Conservation (phyloP, 1,140 invertebrate genomes). For the Macrotrachela quadricornifera region DNA sequence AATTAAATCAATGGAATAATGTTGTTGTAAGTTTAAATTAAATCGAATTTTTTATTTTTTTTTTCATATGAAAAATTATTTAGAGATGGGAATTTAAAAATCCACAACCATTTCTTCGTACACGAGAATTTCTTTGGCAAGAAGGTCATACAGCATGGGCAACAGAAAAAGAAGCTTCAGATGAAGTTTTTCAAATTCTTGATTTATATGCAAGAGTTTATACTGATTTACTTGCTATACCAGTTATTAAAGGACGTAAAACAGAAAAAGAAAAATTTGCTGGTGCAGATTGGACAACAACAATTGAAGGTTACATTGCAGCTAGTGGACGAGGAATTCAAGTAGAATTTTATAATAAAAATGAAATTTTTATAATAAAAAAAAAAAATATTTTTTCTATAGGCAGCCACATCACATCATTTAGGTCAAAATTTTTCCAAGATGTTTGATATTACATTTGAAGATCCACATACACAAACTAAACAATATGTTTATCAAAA, state of each 20-base stretch:
- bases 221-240: slow-evolving; percentile 73
- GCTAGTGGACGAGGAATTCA: slow-evolving; percentile 84
- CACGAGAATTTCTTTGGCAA: slow-evolving; percentile 96
- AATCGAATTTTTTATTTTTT: no score
- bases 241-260: slow-evolving; percentile 79
- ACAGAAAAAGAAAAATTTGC: slow-evolving; percentile 99
- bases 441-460: slow-evolving; percentile 92
- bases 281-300: slow-evolving; percentile 87
- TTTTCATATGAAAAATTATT: no score
- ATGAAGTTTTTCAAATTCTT: slow-evolving; percentile 43
- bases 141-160: slow-evolving; percentile 93
- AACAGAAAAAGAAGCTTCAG: slow-evolving; percentile 52
- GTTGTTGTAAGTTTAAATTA: no score
- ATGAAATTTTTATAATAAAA: no score
- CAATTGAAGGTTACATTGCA: slow-evolving; percentile 79
- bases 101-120: slow-evolving; percentile 88
- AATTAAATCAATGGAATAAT: slow-evolving; percentile 97
- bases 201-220: slow-evolving; percentile 72
- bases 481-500: slow-evolving; percentile 72
- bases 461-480: slow-evolving; percentile 75
- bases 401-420: slow-evolving; percentile 77
- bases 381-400: no score
- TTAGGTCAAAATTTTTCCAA: slow-evolving; percentile 96
- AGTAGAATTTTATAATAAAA: slow-evolving; percentile 3
- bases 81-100: slow-evolving; percentile 99